Conservation (phyloP, 2,888 invertebrate genomes). For the Campopleginae sp. region DNA sequence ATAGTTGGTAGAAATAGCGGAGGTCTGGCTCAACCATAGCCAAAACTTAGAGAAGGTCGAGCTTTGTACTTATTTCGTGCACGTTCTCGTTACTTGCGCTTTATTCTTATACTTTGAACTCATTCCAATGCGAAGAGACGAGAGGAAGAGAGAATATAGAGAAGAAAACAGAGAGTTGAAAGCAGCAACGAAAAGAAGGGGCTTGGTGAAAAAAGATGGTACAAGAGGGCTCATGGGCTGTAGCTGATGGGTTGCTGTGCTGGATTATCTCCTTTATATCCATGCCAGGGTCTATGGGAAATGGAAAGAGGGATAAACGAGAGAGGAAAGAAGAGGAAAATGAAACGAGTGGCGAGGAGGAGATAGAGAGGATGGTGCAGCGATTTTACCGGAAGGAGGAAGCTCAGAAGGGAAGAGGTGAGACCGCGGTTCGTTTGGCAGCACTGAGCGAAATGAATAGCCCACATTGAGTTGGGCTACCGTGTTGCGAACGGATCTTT, state of each 20-base stretch:
- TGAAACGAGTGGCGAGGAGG: slow-evolving; percentile 13
- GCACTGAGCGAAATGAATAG: slow-evolving; percentile 72
- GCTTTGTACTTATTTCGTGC: slow-evolving; percentile 62
- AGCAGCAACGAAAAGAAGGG: slow-evolving; percentile 33
- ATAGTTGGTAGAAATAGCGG: slow-evolving; percentile 2
- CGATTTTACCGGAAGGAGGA: slow-evolving; percentile 58
- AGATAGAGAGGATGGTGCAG: slow-evolving; percentile 34
- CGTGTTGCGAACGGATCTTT: slow-evolving; percentile 66
- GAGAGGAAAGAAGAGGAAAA: slow-evolving; percentile 21
- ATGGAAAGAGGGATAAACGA: slow-evolving; percentile 40
- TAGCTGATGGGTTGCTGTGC: slow-evolving; percentile 53
- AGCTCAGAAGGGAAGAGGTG: slow-evolving; percentile 57
- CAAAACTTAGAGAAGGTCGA: slow-evolving; percentile 22
- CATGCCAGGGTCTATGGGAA: slow-evolving; percentile 51
- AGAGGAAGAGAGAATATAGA: background rate
- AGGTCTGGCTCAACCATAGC: slow-evolving; percentile 29
- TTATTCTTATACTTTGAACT: slow-evolving; percentile 47
- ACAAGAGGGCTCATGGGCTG: slow-evolving; percentile 37
- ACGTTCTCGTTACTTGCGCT: slow-evolving; percentile 61
- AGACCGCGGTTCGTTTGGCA: slow-evolving; percentile 69
- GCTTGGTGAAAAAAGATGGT: slow-evolving; percentile 40
- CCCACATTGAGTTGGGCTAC: slow-evolving; percentile 68
- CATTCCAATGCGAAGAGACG: slow-evolving; percentile 26
- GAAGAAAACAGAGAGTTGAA: slow-evolving; percentile 43
- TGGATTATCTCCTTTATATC: slow-evolving; percentile 56